These are phyloP conservation scores for Chrysolina americana DNA, from an alignment of 2,888 invertebrate genomes.

Conservation along the genomic window DNA sequence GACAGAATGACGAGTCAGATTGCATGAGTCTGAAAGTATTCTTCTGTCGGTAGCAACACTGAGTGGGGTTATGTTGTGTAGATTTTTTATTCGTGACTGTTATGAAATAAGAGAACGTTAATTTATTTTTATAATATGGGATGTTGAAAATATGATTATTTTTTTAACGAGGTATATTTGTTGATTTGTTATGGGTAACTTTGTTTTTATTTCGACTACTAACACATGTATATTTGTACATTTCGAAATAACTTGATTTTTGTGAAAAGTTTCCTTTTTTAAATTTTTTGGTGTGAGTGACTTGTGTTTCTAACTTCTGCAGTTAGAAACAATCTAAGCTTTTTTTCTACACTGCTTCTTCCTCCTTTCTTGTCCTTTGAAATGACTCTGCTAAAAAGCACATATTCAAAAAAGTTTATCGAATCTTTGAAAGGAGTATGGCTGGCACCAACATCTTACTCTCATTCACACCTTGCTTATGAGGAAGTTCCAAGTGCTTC, in stretches of 20 bases:
- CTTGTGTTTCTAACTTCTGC: slow-evolving; percentile 41
- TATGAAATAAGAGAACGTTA: slow-evolving; percentile 39
- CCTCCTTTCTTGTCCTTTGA: not conserved
- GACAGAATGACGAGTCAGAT: not conserved
- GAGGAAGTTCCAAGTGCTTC: too few relatives aligned
- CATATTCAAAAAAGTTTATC: not conserved
- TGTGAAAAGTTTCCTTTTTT: slow-evolving; percentile 26
- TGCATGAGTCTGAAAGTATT: not conserved
- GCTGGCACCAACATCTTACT: not conserved
- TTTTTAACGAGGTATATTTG: slow-evolving; percentile 37
- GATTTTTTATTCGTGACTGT: slow-evolving; percentile 34
- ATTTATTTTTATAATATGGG: slow-evolving; percentile 50
- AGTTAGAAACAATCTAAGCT: slow-evolving; percentile 28
- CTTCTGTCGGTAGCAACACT: slow-evolving; percentile 12
- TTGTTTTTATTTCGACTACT: slow-evolving; percentile 36
- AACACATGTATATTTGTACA: slow-evolving; percentile 44
- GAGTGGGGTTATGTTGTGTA: slow-evolving; percentile 11
- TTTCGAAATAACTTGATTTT: slow-evolving; percentile 39
- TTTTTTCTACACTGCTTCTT: not conserved
- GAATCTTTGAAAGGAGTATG: not conserved
- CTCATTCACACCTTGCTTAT: not conserved
- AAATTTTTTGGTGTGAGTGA: slow-evolving; percentile 24
- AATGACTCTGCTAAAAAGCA: not conserved
- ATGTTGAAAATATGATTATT: slow-evolving; percentile 45
- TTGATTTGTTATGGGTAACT: slow-evolving; percentile 40